Evolutionary conservation across 2,113 vertebrate species (phyloP), one percentile per base, ranked within the genome.

Genomic region (Bubalus kerabau): DNA sequence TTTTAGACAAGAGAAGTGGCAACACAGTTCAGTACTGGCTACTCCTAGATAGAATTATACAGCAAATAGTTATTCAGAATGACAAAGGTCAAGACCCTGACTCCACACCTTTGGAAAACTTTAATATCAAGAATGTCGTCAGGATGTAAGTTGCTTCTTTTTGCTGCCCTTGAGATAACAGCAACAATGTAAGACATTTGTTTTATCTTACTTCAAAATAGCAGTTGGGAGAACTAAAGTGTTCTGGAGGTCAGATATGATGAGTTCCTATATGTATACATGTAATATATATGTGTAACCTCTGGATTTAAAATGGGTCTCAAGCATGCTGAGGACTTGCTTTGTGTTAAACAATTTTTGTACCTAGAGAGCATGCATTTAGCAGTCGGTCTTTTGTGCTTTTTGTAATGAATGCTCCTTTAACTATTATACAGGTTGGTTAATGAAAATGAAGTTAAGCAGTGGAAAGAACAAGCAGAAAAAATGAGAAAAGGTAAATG

Each of bases 391-490:
- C 43, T 71, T 90, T 91, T 74, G 52, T 28, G 2, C 56, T n/a
- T 96, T 87, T 84, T 96, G 0, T 84, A 87, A 97, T 92, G 67
- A 48, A 87, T 94, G 7, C 93, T 97, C 95, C 54, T 97, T 90
- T 0, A 0, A 57, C 43, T 32, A 9, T 56, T 94, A 64, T 84
- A 74, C 95, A 99, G 99, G 99, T 98, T 99, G 98, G 99, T 99
- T 95, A 99, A 99, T 98, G 99, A 99, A 99, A 99, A 99, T 94
- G 99, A 99, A 99, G 99, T 99, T 80, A 99, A 99, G 90, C 99
- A 99, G 98, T 99, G 99, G 99, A 99, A 99, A 98, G 99, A 99
- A 87, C 99, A 99, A 99, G 99, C 99, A 21, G 99, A 99, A 98
- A 99, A 99, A 98, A 99, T 99, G 99, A 99, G 99, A 96, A 99